Base-by-base conservation (phyloP, 2,888 invertebrate genomes). In the Crepidodera aurea region DNA sequence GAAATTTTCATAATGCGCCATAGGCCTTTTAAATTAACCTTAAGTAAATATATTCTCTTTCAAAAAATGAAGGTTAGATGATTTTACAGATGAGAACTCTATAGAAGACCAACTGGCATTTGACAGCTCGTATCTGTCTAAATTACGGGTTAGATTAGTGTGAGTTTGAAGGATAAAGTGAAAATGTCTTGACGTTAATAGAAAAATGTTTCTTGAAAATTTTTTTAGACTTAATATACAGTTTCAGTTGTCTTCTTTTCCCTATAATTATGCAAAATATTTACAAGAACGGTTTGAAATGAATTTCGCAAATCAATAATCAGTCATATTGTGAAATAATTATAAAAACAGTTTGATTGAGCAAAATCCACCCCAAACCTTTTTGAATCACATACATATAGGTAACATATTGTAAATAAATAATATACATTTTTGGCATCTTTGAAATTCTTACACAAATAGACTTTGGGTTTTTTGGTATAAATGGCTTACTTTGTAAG, bases 391-490 rank as follows among this genome's bases (percentile, higher is more conserved):
- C 81, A 81, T 81, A 81, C 78, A 79, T 78, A 73, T 81, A 80
- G 80, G 77, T 81, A 81, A 81, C 81, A 79, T 79, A 81, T 80
- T 75, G 78, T 81, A 81, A 81, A 81, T 81, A 82, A 81, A 81
- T 81, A 81, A 79, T 77, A 77, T 78, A 78, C 77, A 81, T 79
- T 83, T 73, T 85, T 85, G 85, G 85, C 85, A 85, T 85, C 85
- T 84, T 83, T 83, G 84, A 84, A 84, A 81, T 82, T 79, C 78
- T 83, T 85, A 85, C 84, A 85, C 85, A 85, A 85, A 86, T 85
- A 85, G 85, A 85, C 84, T 85, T 86, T 85, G 85, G 85, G 84
- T 84, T 83, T 66, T 71, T 72, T 83, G 83, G 84, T 83, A 84
- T 82, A 82, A 81, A 81, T 76, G 79, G 79, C 79, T 81, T 78